These are phyloP conservation scores for Fragum sueziense DNA, from an alignment of 2,888 invertebrate genomes.

Conservation along the genomic window DNA sequence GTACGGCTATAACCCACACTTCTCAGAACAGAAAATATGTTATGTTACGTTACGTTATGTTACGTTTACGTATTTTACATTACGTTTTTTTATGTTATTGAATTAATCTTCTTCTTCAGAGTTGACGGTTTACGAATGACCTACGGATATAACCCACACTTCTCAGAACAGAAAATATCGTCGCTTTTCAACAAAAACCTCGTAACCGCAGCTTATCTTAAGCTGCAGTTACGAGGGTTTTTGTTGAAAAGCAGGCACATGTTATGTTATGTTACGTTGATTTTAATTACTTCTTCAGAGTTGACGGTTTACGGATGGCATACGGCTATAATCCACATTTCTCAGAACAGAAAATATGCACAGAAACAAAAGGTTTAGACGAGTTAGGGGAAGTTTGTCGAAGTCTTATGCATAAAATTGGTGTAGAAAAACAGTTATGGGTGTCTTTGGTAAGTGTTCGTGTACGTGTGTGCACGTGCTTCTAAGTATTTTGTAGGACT, in stretches of 20 bases:
- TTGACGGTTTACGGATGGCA: conserved; percentile 55
- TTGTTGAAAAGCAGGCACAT: too few species aligned
- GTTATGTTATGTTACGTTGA: too few species aligned
- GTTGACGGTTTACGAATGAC: conserved; percentile 57
- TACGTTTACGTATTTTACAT: too few species aligned
- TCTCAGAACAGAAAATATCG: conserved; percentile 49
- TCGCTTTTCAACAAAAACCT: too few species aligned
- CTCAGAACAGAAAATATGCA: conserved; percentile 50
- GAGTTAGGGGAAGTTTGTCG: conserved; percentile 58
- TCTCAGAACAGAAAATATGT: conserved; percentile 50
- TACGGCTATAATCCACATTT: conserved; percentile 56
- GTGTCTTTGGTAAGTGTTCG: conserved; percentile 55
- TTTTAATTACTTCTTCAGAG: too few species aligned
- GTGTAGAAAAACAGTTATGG: conserved; percentile 53
- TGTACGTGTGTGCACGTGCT: too few species aligned
- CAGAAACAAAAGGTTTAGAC: conserved; percentile 60
- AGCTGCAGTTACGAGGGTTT: too few species aligned
- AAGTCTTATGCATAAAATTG: conserved; percentile 57
- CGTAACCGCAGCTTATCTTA: too few species aligned
- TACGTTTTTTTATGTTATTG: too few species aligned
- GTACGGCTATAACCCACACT: conserved; percentile 56
- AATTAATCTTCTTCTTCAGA: too few species aligned
- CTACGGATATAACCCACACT: conserved; percentile 56
- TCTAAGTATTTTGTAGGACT: too few species aligned
- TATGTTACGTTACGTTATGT: too few species aligned